Evolutionary conservation across 1,140 invertebrate genomes (phyloP), one percentile per base, ranked within the genome.

Genomic region (Brachionus koreanus): DNA sequence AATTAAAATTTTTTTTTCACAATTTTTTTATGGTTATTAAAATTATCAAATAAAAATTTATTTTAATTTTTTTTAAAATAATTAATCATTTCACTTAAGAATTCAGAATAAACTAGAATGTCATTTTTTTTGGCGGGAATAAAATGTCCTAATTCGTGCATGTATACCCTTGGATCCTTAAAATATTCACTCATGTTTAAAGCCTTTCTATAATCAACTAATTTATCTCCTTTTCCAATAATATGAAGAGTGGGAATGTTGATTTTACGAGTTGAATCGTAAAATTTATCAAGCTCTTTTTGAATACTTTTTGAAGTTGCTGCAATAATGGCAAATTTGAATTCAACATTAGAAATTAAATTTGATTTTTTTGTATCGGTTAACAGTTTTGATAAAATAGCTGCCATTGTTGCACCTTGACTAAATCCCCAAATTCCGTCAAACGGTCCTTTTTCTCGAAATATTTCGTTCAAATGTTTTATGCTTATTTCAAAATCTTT

Each of bases 391-490:
- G 16, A 33, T 52, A 72, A 42, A 52, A 82, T n/a, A 61, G 82
- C 13, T n/a, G 23, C 49, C 25, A 83, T 61, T 43, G 33, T 25
- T n/a, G 72, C 69, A 37, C 82, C 82, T 76, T 83, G 82, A 76
- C 69, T 75, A 39, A 83, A 83, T 9, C 65, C 82, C 49, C 67
- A 65, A 35, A 83, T 46, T 13, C 69, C 72, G 16, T 83, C 82
- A 43, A 75, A 83, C 3, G 69, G 82, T 13, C 39, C 69, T 42
- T 83, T 49, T 76, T 67, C 65, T 9, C 16, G 16, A 13, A 82
- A 49, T 13, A 72, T 10, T 39, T 75, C 23, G 13, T 61, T 29
- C 12, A 82, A 33, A 33, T 72, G 57, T 12, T 37, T 37, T 49
- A 82, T 37, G 6, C 61, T 63, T 29, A 13, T 49, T 52, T 82